Base-by-base conservation (phyloP, 2,888 invertebrate genomes). In the Agonopterix heracliana region DNA sequence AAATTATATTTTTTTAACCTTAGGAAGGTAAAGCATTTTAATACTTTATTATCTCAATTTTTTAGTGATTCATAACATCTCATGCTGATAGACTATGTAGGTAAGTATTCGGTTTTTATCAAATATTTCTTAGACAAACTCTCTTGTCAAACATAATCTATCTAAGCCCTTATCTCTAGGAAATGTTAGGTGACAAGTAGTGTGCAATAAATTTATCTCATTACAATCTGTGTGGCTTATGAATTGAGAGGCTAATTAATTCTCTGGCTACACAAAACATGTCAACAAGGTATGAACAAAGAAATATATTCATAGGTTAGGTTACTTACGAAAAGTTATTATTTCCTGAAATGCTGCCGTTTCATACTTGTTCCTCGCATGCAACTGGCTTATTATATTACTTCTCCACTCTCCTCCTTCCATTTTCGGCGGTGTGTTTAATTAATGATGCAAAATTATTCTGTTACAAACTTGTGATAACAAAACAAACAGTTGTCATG, bases 261-360 rank as follows among this genome's bases (percentile, higher is more conserved):
- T 26, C 26, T 26, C 26, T 26, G 7, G 26, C 3, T 7, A 26
- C 26, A 26, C 3, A 26, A 26, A 26, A 26, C 34, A 49, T 63
- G 64, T 66, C 64, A 72, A 68, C 66, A 69, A 57, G 34, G 8
- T 41, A 17, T 47, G 56, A 51, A 61, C 56, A 60, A 61, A 64
- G 59, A 52, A 53, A 46, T 53, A 44, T 54, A 52, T 54, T 58
- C 49, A 59, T 61, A 78, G 79, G 81, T 82, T 82, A 81, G 64
- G 71, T 71, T 72, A 90, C 95, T 92, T 91, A 96, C 96, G 95
- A 81, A 95, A 93, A 60, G 91, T 81, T 64, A 96, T 93, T 55
- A 96, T 90, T 70, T 96, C 96, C 63, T 93, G 92, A 78, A 95
- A 96, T 65, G 93, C 92, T 53, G 90, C 81, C 14, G 93, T 92